Percentiles rank a stretch among this genome's conserved stretches.
These are phyloP conservation scores for Caenorhabditis auriculariae DNA, from an alignment of 2,888 invertebrate genomes.

Conservation along the genomic window DNA sequence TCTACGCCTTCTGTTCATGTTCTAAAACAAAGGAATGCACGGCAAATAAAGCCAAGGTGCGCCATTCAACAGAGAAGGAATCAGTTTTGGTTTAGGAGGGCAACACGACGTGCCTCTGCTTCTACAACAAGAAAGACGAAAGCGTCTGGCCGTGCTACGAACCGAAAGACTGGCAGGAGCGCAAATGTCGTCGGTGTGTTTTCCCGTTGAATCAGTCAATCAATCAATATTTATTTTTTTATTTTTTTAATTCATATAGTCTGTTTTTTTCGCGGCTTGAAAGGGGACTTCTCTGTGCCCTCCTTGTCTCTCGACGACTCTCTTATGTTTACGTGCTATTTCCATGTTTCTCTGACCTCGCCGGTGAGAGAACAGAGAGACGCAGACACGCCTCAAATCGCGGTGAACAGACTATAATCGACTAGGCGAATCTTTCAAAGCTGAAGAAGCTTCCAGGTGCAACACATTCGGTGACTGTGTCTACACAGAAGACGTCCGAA, in stretches of 20 bases:
- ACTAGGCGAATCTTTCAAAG: too few relatives aligned
- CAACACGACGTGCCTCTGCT: conserved; percentile 54
- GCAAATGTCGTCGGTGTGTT: conserved; percentile 39
- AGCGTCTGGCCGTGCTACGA: conserved; percentile 58
- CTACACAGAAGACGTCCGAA: conserved; percentile 33
- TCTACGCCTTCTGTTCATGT: conserved; percentile 52
- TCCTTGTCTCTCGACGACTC: too few relatives aligned
- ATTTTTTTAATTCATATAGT: not conserved
- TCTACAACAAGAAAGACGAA: conserved; percentile 60
- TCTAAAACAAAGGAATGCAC: conserved; percentile 17
- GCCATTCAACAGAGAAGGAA: not conserved
- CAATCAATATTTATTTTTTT: not conserved
- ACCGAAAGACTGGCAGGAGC: conserved; percentile 47
- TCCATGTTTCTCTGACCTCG: too few relatives aligned
- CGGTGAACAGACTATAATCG: too few relatives aligned
- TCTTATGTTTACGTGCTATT: too few relatives aligned
- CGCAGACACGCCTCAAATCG: not conserved
- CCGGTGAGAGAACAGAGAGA: too few relatives aligned
- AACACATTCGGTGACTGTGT: conserved; percentile 55
- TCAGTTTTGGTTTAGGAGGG: too few relatives aligned
- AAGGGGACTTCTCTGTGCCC: not conserved
- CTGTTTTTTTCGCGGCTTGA: not conserved
- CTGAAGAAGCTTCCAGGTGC: conserved; percentile 24
- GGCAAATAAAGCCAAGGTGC: conserved; percentile 3
- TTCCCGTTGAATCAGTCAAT: not conserved